These are phyloP conservation scores for Opisthocomus hoazin DNA, from an alignment of 2,113 vertebrate species.

Conservation along the genomic window DNA sequence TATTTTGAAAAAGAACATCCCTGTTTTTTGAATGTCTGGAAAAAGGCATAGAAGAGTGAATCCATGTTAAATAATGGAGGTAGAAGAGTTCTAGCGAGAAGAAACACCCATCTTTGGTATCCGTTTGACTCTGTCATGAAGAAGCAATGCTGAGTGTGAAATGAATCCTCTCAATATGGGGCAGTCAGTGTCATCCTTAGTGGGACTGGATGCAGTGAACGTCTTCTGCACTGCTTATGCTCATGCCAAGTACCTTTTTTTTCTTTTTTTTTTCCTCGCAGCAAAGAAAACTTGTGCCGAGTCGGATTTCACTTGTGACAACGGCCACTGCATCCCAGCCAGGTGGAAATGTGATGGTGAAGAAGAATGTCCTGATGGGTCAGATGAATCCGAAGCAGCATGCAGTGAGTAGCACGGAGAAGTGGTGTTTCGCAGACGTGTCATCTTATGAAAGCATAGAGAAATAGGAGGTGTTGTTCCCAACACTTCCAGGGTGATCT, in stretches of 20 bases:
- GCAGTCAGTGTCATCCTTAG: accelerated
- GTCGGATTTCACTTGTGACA: slow-evolving; percentile 91
- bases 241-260: neutral
- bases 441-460: neutral
- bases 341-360: slow-evolving; percentile 96
- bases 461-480: neutral
- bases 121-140: neutral
- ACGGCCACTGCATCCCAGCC: slow-evolving; percentile 89
- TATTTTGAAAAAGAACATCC: neutral
- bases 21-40: neutral
- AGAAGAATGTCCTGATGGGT: slow-evolving; percentile 88
- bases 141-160: neutral
- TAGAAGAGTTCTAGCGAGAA: neutral
- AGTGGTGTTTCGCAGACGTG: neutral
- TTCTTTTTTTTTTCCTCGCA: slow-evolving; percentile 57
- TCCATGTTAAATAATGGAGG: neutral
- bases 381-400: slow-evolving; percentile 86
- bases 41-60: neutral
- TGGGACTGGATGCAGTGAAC: neutral
- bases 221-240: neutral
- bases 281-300: slow-evolving; percentile 92
- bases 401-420: slow-evolving; percentile 83
- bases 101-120: neutral
- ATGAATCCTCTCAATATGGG: neutral
- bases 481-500: neutral